These are phyloP conservation scores for human (Homo sapiens) DNA, from an alignment of 2,113 vertebrate species.

Conservation along the genomic window GRCh38 chr1:3086501-3087000, in stretches of 20 bases:
- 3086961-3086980: not conserved
- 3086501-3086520: accelerated
- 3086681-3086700: not conserved
- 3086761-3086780: slow-evolving; percentile 23
- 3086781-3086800: slow-evolving; percentile 65
- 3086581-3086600: not conserved
- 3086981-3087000: not conserved
- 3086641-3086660: not conserved
- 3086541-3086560: accelerated
- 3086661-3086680: accelerated
- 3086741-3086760: slow-evolving; percentile 60
- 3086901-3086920: slow-evolving; percentile 77
- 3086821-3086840: slow-evolving; percentile 73
- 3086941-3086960: slow-evolving; percentile 30
- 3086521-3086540: accelerated
- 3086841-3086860: slow-evolving; percentile 76
- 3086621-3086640: accelerated
- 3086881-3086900: slow-evolving; percentile 82
- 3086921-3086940: slow-evolving; percentile 74
- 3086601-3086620: not conserved
- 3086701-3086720: not conserved
- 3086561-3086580: not conserved
- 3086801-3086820: slow-evolving; percentile 77
- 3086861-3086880: slow-evolving; percentile 80
- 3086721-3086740: slow-evolving; percentile 56